phyloP scores from a whole-genome alignment of 2,888 invertebrate genomes.

The Stenoptilia bipunctidactyla region DNA sequence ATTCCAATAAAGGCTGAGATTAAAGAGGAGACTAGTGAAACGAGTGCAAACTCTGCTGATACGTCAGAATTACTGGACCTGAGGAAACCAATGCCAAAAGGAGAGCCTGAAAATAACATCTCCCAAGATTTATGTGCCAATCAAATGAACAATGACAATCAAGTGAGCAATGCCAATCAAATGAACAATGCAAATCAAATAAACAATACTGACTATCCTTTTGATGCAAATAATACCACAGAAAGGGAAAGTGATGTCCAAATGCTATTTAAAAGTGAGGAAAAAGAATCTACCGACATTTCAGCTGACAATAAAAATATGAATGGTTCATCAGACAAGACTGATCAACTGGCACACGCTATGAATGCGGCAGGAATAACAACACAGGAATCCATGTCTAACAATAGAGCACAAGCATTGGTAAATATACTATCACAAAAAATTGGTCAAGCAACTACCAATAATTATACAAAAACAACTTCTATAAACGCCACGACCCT shows the following conservation, averaged over 20 bases:
- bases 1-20: constrained; percentile 37
- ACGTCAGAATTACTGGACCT: too few species aligned
- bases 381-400: constrained; percentile 29
- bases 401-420: constrained; percentile 41
- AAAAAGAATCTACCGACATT: constrained; percentile 12
- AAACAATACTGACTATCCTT: constrained; percentile 26
- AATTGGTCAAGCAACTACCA: constrained; percentile 30
- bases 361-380: constrained; percentile 60
- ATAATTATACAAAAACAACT: constrained; percentile 41
- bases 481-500: constrained; percentile 52
- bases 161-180: too few species aligned
- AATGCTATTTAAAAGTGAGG: constrained; percentile 20
- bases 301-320: constrained; percentile 22
- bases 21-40: constrained; percentile 23
- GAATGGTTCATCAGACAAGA: constrained; percentile 35
- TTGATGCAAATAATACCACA: constrained; percentile 17
- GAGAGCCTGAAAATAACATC: constrained; percentile 33
- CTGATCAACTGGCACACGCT: constrained; percentile 55
- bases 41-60: background rate
- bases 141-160: constrained; percentile 23
- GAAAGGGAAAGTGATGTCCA: constrained; percentile 17
- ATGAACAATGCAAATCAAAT: constrained; percentile 17
- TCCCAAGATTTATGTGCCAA: constrained; percentile 23
- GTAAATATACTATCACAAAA: constrained; percentile 68
- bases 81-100: constrained; percentile 23